Evolutionary conservation across 2,888 invertebrate genomes (phyloP).

Genomic region (Eutolmus rufibarbis): DNA sequence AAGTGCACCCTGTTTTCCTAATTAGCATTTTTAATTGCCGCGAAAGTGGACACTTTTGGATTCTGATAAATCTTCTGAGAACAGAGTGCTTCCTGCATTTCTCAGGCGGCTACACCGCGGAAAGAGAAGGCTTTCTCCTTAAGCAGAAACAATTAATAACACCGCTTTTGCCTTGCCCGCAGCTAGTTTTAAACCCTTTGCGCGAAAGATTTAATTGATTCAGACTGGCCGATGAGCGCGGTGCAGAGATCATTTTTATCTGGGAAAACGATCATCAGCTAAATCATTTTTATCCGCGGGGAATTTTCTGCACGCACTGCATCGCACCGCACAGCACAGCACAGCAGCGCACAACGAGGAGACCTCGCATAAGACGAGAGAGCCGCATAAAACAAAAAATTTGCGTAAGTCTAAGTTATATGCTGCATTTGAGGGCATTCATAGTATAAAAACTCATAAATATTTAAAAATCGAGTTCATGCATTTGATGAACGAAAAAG

Average conservation of each 20-base stretch:
- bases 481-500: background rate
- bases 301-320: background rate
- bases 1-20: background rate
- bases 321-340: background rate
- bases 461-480: constrained; percentile 11
- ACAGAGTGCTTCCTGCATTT: background rate
- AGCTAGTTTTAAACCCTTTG: background rate
- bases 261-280: background rate
- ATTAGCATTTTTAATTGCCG: background rate
- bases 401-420: background rate
- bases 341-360: background rate
- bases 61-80: background rate
- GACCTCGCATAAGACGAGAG: background rate
- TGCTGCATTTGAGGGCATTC: background rate
- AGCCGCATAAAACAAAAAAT: background rate
- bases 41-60: background rate
- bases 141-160: background rate
- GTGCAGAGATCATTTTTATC: background rate
- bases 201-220: background rate
- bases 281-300: background rate
- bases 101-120: background rate
- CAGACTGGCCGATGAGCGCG: background rate
- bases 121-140: background rate
- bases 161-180: background rate
- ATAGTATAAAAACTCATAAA: constrained; percentile 4